Percentiles rank a stretch among this genome's conserved stretches.
phyloP scores from a whole-genome alignment of 2,888 invertebrate species.

The Allolobophora icterica region DNA sequence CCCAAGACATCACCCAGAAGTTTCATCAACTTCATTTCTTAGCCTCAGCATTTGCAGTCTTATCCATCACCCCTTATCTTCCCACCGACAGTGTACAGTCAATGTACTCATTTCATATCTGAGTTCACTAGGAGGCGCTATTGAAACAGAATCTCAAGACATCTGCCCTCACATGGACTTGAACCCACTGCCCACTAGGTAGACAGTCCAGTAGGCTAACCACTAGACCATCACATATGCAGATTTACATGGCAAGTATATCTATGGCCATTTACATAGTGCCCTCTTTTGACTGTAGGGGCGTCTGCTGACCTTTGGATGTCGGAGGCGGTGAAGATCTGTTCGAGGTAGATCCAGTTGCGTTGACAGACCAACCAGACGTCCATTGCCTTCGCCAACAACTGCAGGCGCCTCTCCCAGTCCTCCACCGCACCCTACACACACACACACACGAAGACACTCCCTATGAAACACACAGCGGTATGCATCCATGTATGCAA shows the following conservation, averaged over 20 bases:
- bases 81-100: too few relatives aligned
- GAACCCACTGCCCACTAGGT: too few relatives aligned
- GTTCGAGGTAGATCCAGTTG: slow-evolving; percentile 65
- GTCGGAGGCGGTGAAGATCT: slow-evolving; percentile 64
- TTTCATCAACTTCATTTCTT: too few relatives aligned
- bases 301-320: slow-evolving; percentile 60
- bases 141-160: too few relatives aligned
- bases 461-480: neutral
- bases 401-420: slow-evolving; percentile 63
- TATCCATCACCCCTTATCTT: too few relatives aligned
- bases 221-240: neutral
- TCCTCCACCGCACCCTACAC: slow-evolving; percentile 59
- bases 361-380: slow-evolving; percentile 65
- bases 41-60: too few relatives aligned
- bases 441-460: neutral
- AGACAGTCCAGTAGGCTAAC: too few relatives aligned
- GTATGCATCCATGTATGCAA: too few relatives aligned
- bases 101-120: too few relatives aligned
- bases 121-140: too few relatives aligned
- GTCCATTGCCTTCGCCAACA: slow-evolving; percentile 63
- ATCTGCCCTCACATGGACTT: too few relatives aligned
- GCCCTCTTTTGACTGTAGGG: neutral
- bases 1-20: too few relatives aligned
- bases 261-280: neutral
- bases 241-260: neutral